Percentiles rank a stretch among this genome's conserved stretches.
Evolutionary conservation across 2,113 vertebrate genomes (phyloP).

Genomic region (Myxocyprinus asiaticus): DNA sequence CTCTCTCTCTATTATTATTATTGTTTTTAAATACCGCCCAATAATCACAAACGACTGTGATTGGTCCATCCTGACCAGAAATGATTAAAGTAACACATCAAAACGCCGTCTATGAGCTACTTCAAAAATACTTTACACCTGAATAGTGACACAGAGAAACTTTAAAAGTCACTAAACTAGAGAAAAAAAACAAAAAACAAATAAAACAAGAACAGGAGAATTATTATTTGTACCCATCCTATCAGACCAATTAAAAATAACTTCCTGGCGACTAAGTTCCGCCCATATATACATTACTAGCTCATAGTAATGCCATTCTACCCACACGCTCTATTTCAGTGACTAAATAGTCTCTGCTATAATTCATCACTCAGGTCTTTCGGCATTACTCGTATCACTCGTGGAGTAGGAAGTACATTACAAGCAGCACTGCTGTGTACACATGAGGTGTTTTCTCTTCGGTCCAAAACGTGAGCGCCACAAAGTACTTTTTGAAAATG

Average conservation of each 20-base stretch:
- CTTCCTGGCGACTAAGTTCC: neutral
- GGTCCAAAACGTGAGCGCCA: neutral
- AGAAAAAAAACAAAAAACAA: too few species aligned
- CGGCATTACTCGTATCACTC: too few species aligned
- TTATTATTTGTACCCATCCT: too few species aligned
- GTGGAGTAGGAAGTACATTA: neutral
- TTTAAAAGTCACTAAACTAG: too few species aligned
- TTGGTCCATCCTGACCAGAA: neutral
- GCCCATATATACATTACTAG: neutral
- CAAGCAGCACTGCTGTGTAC: neutral
- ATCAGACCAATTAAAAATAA: neutral
- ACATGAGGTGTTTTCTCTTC: slow-evolving; percentile 7
- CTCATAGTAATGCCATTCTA: neutral
- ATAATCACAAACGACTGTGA: neutral
- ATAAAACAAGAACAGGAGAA: too few species aligned
- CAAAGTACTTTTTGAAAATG: slow-evolving; percentile 13
- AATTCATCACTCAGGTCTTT: neutral
- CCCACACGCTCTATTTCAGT: neutral
- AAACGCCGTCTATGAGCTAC: too few species aligned
- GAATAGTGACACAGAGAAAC: too few species aligned
- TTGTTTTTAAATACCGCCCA: too few species aligned
- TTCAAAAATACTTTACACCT: too few species aligned
- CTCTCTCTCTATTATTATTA: too few species aligned
- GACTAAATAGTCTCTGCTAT: too few species aligned
- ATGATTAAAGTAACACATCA: neutral